These are phyloP conservation scores for Dendroctonus ponderosae DNA, from an alignment of 1,140 invertebrate genomes.

Conservation along the genomic window DNA sequence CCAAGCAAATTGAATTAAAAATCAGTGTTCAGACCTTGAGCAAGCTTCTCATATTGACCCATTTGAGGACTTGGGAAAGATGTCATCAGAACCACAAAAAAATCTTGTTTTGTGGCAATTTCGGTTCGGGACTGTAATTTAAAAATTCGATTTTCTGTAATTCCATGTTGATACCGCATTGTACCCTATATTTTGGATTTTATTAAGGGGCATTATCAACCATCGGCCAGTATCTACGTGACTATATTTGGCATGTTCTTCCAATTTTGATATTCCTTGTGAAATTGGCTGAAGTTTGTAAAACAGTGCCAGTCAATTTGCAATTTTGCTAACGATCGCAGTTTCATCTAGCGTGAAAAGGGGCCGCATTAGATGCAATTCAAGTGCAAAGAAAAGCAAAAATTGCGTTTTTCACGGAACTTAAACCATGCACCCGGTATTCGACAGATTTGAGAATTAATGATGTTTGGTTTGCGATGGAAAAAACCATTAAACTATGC, in stretches of 20 bases:
- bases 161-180: constrained; percentile 12
- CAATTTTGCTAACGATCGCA: no score
- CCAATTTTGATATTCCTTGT: no score
- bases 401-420: constrained; percentile 3
- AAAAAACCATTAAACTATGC: constrained; percentile 18
- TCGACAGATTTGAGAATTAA: constrained; percentile 8
- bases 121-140: constrained; percentile 24
- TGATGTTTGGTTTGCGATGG: constrained; percentile 2
- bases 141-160: constrained; percentile 34
- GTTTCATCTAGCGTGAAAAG: no score
- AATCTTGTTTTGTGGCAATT: constrained; percentile 19
- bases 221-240: constrained; percentile 11
- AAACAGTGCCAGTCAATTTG: no score
- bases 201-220: constrained; percentile 6
- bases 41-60: no score
- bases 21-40: no score
- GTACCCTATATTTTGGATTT: constrained; percentile 28
- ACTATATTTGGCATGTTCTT: constrained; percentile 2
- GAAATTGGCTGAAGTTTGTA: no score
- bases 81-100: no score
- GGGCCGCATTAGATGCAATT: no score
- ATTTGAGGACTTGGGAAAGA: no score
- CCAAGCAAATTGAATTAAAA: no score
- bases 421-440: background rate
- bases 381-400: background rate